Evolutionary conservation across 2,888 invertebrate species (phyloP).

Genomic region (Dynastes hyllus): DNA sequence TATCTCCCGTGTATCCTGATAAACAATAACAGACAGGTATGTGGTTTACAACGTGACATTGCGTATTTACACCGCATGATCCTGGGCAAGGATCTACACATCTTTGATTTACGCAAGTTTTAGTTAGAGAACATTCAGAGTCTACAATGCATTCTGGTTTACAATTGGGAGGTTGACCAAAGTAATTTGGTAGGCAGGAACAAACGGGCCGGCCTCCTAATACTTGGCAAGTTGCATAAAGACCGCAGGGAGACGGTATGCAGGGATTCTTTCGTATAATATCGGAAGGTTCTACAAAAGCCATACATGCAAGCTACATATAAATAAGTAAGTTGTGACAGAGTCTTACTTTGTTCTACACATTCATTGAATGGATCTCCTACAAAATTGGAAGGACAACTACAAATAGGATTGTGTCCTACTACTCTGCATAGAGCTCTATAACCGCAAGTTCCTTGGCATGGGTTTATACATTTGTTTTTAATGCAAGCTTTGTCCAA

Average conservation of each 20-base stretch:
- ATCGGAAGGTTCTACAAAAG: slow-evolving; percentile 62
- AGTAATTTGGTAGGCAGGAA: slow-evolving; percentile 82
- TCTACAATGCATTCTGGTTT: slow-evolving; percentile 84
- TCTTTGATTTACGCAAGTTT: slow-evolving; percentile 81
- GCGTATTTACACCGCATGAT: slow-evolving; percentile 82
- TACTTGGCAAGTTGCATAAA: slow-evolving; percentile 84
- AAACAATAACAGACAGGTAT: slow-evolving; percentile 83
- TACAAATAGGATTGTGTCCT: slow-evolving; percentile 87
- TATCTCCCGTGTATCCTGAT: slow-evolving; percentile 83
- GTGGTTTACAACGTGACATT: slow-evolving; percentile 82
- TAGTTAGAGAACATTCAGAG: slow-evolving; percentile 82
- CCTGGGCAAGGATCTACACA: slow-evolving; percentile 85
- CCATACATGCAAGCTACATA: slow-evolving; percentile 54
- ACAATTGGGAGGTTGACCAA: slow-evolving; percentile 86
- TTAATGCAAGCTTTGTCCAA: slow-evolving; percentile 84
- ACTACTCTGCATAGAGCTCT: slow-evolving; percentile 86
- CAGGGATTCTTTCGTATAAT: slow-evolving; percentile 73
- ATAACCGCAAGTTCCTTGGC: slow-evolving; percentile 83
- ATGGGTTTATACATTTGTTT: slow-evolving; percentile 86
- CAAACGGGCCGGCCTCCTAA: slow-evolving; percentile 81
- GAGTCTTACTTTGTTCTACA: slow-evolving; percentile 77
- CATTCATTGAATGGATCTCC: slow-evolving; percentile 88
- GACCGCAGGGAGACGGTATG: slow-evolving; percentile 83
- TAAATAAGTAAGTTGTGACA: slow-evolving; percentile 18
- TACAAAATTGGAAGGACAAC: slow-evolving; percentile 79